phyloP scores from a whole-genome alignment of 2,113 vertebrate species.

The Alexandromys fortis region DNA sequence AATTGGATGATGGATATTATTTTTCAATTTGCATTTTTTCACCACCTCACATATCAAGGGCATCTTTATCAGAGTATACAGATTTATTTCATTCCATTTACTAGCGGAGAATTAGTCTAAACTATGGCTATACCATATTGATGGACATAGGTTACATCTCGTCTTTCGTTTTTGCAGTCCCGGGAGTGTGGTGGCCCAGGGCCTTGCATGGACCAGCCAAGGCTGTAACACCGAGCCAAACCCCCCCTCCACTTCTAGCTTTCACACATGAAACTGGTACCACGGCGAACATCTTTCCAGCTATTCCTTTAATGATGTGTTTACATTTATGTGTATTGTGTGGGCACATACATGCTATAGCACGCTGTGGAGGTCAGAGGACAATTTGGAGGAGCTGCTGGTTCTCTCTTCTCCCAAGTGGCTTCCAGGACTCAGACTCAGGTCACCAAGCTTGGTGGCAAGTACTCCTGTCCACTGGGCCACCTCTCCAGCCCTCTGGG shows the following conservation, averaged over 20 bases:
- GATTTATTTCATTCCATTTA: neutral
- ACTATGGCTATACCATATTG: neutral
- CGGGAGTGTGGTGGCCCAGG: neutral
- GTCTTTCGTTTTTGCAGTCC: neutral
- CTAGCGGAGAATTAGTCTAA: conserved; percentile 16
- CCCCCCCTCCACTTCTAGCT: neutral
- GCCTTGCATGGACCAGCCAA: neutral
- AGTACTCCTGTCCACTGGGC: too few relatives aligned
- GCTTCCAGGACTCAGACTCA: neutral
- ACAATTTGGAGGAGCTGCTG: neutral
- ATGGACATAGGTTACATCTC: neutral
- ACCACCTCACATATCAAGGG: neutral
- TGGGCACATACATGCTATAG: neutral
- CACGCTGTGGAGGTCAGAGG: neutral
- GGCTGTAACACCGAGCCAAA: neutral
- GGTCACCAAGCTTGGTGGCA: neutral
- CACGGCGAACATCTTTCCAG: neutral
- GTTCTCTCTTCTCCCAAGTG: neutral
- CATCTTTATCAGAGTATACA: neutral
- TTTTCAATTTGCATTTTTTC: neutral
- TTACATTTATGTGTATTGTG: neutral
- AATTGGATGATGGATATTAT: neutral
- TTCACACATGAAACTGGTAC: neutral
- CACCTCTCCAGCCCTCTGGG: neutral
- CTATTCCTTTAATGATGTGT: neutral